These are phyloP conservation scores for Sinocyclocheilus anophthalmus DNA, from an alignment of 2,113 vertebrate species.

Conservation along the genomic window DNA sequence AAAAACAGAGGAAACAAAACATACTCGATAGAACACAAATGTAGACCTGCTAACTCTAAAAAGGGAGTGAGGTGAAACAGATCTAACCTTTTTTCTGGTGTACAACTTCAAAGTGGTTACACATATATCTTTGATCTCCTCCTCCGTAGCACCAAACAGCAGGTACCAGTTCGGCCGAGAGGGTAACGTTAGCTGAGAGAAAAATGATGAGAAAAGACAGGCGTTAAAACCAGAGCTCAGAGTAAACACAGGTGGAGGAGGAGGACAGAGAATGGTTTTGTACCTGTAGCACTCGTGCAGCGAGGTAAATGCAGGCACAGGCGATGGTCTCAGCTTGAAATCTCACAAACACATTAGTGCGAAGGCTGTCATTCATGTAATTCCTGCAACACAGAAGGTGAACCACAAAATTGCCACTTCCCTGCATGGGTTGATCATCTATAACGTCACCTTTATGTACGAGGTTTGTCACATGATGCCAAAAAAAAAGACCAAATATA, in stretches of 20 bases:
- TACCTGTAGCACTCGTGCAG: constrained; percentile 95
- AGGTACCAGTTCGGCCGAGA: constrained; percentile 93
- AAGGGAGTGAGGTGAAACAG: background rate
- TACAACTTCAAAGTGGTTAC: constrained; percentile 92
- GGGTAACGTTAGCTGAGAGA: constrained; percentile 86
- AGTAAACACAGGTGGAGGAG: background rate
- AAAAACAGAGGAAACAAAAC: background rate
- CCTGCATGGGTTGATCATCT: constrained; percentile 18
- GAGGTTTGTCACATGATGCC: constrained; percentile 41
- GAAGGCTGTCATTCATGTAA: constrained; percentile 98
- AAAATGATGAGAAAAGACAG: background rate
- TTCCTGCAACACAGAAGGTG: constrained; percentile 82
- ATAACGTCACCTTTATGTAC: background rate
- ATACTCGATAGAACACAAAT: background rate
- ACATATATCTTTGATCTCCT: constrained; percentile 95
- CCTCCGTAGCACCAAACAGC: constrained; percentile 91
- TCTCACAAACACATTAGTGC: constrained; percentile 96
- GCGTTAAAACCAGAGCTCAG: background rate
- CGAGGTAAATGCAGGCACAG: constrained; percentile 97
- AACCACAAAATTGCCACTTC: constrained; percentile 62
- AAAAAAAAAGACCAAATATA: constrained; percentile 43
- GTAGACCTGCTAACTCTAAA: background rate
- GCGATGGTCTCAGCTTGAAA: constrained; percentile 98
- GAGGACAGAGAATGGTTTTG: no score
- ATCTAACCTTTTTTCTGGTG: constrained; percentile 89